A percentile compares a stretch with the other conserved stretches of the same genome.
These are phyloP conservation scores for Macquaria australasica DNA, from an alignment of 2,113 vertebrate genomes.

Conservation along the genomic window DNA sequence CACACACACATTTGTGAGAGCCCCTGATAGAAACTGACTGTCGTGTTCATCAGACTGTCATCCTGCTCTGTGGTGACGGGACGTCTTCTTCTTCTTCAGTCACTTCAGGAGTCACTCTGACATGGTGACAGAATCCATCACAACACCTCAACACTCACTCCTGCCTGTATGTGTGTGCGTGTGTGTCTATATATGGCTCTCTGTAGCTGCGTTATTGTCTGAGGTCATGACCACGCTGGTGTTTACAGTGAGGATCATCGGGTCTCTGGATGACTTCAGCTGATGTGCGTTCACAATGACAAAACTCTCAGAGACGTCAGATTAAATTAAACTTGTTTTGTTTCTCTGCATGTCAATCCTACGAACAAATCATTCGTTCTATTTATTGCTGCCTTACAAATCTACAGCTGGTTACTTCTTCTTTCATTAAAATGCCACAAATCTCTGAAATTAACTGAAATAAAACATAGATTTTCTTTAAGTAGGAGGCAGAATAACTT, in stretches of 20 bases:
- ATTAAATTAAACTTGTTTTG: neutral
- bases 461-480: too few relatives aligned
- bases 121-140: neutral
- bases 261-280: neutral
- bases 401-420: neutral
- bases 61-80: neutral
- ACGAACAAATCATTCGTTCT: neutral
- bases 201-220: neutral
- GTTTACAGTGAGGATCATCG: neutral
- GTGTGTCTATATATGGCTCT: neutral
- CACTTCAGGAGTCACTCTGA: constrained; percentile 7
- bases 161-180: neutral
- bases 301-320: neutral
- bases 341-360: neutral
- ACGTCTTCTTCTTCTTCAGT: constrained; percentile 31
- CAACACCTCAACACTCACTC: neutral
- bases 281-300: neutral
- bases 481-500: too few relatives aligned
- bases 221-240: neutral
- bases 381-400: neutral
- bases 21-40: neutral
- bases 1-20: neutral
- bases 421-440: neutral
- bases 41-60: constrained; percentile 20
- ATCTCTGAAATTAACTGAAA: neutral